Evolutionary conservation across 2,797 vertebrate genomes (phyloP).

Genomic region (Benthosema pterotum): DNA sequence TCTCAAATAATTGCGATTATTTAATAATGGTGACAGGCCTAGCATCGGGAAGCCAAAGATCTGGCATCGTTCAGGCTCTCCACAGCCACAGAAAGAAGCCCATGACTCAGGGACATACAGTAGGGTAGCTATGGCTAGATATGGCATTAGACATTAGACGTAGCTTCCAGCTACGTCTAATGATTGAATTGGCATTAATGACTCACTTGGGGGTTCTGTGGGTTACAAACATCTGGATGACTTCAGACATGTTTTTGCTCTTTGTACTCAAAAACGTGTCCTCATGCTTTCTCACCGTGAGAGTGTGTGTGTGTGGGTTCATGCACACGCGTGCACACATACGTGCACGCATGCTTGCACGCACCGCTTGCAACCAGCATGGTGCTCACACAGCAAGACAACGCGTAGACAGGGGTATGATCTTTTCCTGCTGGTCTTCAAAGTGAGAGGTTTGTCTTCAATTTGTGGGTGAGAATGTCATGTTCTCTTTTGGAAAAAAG

Average conservation of each 20-base stretch:
- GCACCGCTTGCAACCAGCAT: slow-evolving; percentile 1
- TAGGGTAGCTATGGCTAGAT: not conserved
- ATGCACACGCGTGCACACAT: not conserved
- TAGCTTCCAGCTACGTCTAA: not conserved
- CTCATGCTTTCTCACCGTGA: slow-evolving; percentile 1
- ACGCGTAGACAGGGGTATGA: slow-evolving; percentile 8
- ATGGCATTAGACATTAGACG: no score
- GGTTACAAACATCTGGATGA: not conserved
- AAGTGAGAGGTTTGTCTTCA: slow-evolving; percentile 25
- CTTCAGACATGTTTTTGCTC: not conserved
- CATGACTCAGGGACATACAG: not conserved
- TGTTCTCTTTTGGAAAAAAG: slow-evolving; percentile 27
- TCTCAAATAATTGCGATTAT: no score
- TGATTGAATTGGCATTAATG: not conserved
- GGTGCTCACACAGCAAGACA: not conserved
- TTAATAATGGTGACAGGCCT: no score
- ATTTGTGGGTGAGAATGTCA: slow-evolving; percentile 28
- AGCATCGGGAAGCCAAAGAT: no score
- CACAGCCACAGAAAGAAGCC: not conserved
- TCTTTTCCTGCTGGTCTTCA: slow-evolving; percentile 3
- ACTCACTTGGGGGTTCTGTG: not conserved
- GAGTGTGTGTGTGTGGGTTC: not conserved
- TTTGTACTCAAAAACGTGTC: slow-evolving; percentile 1
- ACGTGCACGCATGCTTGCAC: no score
- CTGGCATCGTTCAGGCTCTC: no score